Conservation (phyloP, 2,888 invertebrate genomes). For the Chrysolina haemoptera region DNA sequence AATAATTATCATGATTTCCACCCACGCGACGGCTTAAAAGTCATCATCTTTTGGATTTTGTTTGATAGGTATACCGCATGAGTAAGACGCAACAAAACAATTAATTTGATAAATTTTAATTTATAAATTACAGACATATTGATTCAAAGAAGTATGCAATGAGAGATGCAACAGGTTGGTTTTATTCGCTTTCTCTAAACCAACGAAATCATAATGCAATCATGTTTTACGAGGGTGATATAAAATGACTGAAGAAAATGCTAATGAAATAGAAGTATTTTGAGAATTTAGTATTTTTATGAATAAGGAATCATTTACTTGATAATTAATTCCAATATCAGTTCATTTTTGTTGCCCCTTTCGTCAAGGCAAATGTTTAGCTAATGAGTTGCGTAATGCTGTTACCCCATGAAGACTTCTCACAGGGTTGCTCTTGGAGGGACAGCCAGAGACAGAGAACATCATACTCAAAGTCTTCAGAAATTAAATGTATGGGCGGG, state of each 20-base stretch:
- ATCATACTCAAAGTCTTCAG: too few relatives aligned
- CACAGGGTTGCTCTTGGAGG: too few relatives aligned
- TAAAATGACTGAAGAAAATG: background rate
- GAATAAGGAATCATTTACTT: too few relatives aligned
- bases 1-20: conserved; percentile 2
- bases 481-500: too few relatives aligned
- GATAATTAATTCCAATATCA: too few relatives aligned
- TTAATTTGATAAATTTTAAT: background rate
- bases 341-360: too few relatives aligned
- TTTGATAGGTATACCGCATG: background rate
- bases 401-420: too few relatives aligned
- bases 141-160: background rate
- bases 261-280: too few relatives aligned
- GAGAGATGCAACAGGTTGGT: background rate
- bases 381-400: too few relatives aligned
- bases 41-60: background rate
- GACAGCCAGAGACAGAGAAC: too few relatives aligned
- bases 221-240: background rate
- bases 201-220: background rate
- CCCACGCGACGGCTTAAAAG: background rate
- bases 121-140: background rate
- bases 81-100: background rate
- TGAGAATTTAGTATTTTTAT: too few relatives aligned
- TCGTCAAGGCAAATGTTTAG: too few relatives aligned
- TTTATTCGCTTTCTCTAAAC: background rate